phyloP scores from a whole-genome alignment of 2,113 vertebrate genomes.

The Ursus arctos region DNA sequence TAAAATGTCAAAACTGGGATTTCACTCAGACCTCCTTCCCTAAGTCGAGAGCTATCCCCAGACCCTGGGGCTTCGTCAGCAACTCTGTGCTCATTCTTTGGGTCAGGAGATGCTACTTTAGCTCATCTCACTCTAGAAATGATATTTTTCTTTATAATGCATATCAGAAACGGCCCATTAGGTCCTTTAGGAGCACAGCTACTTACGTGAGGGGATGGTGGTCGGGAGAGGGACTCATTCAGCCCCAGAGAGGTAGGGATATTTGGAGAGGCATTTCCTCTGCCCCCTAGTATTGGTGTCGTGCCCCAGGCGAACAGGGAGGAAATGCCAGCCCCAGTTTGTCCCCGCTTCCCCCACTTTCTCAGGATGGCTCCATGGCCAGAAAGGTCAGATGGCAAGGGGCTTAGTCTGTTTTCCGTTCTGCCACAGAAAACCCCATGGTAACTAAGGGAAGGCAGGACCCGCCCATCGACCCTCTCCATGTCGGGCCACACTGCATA shows the following conservation, averaged over 20 bases:
- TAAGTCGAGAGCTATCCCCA: background rate
- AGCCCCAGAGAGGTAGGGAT: background rate
- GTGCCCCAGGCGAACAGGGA: background rate
- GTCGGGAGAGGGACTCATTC: background rate
- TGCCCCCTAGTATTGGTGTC: too few relatives aligned
- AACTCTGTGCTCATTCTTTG: background rate
- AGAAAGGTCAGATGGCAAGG: background rate
- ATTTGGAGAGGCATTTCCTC: background rate
- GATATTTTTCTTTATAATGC: background rate
- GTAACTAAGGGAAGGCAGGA: background rate
- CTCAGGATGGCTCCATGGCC: background rate
- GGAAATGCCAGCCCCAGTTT: background rate
- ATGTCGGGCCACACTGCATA: accelerated
- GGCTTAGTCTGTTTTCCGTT: background rate
- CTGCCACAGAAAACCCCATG: background rate
- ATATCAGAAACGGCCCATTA: background rate
- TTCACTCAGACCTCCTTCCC: background rate
- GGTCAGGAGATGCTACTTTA: background rate
- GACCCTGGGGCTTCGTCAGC: background rate
- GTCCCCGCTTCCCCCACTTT: background rate
- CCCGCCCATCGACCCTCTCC: accelerated
- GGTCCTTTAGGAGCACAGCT: background rate
- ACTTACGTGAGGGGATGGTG: background rate
- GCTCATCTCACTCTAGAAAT: background rate
- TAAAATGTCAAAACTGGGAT: background rate